Evolutionary conservation across 2,888 invertebrate species (phyloP), one percentile per base, ranked within the genome.

Genomic region (Agrotis ipsilon): DNA sequence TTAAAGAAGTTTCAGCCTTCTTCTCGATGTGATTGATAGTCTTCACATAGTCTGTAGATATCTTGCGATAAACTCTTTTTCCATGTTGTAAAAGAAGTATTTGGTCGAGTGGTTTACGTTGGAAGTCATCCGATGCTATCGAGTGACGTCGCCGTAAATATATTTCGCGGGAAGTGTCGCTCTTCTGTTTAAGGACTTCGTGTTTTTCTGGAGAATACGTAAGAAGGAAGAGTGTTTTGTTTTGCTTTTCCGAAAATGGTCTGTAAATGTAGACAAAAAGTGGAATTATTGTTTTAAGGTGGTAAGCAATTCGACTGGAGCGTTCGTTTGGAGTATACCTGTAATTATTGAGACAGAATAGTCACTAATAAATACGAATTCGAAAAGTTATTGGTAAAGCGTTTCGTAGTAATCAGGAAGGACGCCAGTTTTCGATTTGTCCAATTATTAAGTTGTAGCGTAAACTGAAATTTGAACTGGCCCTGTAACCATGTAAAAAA

Each of bases 31-130:
- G 87, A 45, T 92, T 91, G 27, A 94, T 91, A 2, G 93, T 92
- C 70, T 90, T 92, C 0, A 93, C 92, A 72, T 94, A 94, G 72
- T 95, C 94, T 0, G 93, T 91, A 3, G 95, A 95, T 77, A 94
- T 91, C 82, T 94, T 94, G 14, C 93, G 87, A 1, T 86, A 86
- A 1, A 91, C 71, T 69, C 83, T 92, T 72, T 88, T 89, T 3
- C 91, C 91, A 74, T 93, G 93, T 82, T 94, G 94, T 52, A 93
- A 49, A n/a, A 88, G 86, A 1, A 94, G 86, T 4, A 92, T 82
- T 11, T 91, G 82, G 13, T 93, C 92, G 21, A 87, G 86, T 0
- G 93, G 89, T 4, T 78, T 64, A 1, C n/a, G 39, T 39, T 9
- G 39, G 9, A 11, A 13, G 3, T 0, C 13, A 21, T 9, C 82